Base-by-base conservation (phyloP, 2,888 invertebrate species). In the Machimus rusticus region DNA sequence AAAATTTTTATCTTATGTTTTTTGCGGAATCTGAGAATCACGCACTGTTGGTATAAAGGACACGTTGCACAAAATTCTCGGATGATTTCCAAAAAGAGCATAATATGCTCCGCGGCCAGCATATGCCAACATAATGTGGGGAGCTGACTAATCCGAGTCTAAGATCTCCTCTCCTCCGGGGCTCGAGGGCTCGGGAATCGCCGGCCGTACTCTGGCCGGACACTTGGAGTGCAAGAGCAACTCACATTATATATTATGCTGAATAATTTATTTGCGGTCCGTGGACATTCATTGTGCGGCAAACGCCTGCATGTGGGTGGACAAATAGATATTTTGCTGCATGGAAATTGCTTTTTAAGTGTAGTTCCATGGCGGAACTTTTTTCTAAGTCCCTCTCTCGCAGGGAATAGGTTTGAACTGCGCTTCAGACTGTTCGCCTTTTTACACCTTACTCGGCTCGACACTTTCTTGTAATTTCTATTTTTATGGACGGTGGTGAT, bases 281-380 rank as follows among this genome's bases (percentile, higher is more conserved):
- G 78, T 74, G 86, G 78, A 87, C 78, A 85, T 87, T 46, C 85
- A 78, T 87, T 88, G 84, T 74, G 57, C 51, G 74, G 86, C 79
- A 78, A 82, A 86, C 74, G 87, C 57, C 86, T 85, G 74, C 57
- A 77, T 87, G 88, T 88, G 79, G 88, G 88, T 88, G 88, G 88
- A 88, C 88, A 88, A 88, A 88, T 88, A 87, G 87, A 87, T 88
- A 87, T 88, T 88, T 87, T 86, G 87, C 87, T 87, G 76, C 43
- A 76, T 85, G 82, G 55, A 87, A 86, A 87, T 86, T 87, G 85
- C 88, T 88, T 87, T 87, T 87, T 87, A 87, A 87, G 87, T 88
- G 85, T 87, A 74, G 39, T 74, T 74, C 74, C 74, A 46, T 19
- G 57, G 37, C 23, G 57, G 12, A n/a, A 46, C 12, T 9, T 39